These are phyloP conservation scores for Eristalis pertinax DNA, from an alignment of 2,888 invertebrate genomes.

Conservation along the genomic window DNA sequence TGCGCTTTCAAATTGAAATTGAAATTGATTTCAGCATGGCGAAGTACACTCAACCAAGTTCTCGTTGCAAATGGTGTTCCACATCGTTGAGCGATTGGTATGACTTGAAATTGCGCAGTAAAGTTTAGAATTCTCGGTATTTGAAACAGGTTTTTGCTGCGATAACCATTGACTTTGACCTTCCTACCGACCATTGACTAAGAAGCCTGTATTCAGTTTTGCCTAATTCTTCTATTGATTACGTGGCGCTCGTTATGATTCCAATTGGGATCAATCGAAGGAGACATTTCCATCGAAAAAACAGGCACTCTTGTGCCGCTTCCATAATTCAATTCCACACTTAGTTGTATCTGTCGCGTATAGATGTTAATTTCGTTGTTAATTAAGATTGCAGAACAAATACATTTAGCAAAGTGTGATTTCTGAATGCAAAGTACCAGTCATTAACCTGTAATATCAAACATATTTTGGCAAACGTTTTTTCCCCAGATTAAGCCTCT, in stretches of 20 bases:
- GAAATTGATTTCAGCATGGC: constrained; percentile 14
- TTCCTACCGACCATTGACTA: too few relatives aligned
- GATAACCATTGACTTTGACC: too few relatives aligned
- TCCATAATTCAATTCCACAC: too few relatives aligned
- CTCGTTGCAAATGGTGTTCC: constrained; percentile 33
- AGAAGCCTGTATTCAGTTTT: too few relatives aligned
- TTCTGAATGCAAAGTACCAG: neutral
- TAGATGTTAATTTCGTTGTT: neutral
- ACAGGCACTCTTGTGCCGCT: neutral
- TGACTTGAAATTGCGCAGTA: constrained; percentile 38
- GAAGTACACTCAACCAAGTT: constrained; percentile 8
- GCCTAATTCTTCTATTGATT: too few relatives aligned
- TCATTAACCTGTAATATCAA: neutral
- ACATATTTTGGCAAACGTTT: neutral
- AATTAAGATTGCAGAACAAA: neutral
- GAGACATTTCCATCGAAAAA: too few relatives aligned
- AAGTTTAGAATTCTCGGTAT: neutral
- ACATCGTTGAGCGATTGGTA: constrained; percentile 45
- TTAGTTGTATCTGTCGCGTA: too few relatives aligned
- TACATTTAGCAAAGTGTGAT: neutral
- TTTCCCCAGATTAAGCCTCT: neutral
- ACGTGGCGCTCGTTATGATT: too few relatives aligned
- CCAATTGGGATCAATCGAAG: too few relatives aligned
- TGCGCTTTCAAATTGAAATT: constrained; percentile 37
- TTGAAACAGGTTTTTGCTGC: constrained; percentile 22